Conservation (phyloP, 2,113 vertebrate species). For the Arizona elegans region DNA sequence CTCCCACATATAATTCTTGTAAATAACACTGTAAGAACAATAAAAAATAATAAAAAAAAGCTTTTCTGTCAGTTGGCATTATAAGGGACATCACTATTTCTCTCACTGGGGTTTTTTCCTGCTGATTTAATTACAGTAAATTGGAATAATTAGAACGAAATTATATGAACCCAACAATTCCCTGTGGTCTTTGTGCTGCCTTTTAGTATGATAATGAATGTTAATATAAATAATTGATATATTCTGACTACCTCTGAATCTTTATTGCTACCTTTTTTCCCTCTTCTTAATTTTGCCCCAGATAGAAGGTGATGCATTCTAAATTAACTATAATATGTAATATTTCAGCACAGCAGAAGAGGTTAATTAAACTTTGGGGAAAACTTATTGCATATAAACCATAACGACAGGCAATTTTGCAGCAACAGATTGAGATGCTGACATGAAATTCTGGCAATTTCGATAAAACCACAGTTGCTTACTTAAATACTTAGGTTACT, state of each 20-base stretch:
- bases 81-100: constrained; percentile 57
- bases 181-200: constrained; percentile 52
- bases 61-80: constrained; percentile 37
- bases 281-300: constrained; percentile 49
- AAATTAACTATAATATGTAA: constrained; percentile 28
- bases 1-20: constrained; percentile 17
- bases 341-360: constrained; percentile 47
- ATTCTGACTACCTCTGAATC: constrained; percentile 46
- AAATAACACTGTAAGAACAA: constrained; percentile 48
- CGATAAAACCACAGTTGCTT: constrained; percentile 5
- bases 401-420: constrained; percentile 42
- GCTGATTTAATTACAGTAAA: constrained; percentile 68
- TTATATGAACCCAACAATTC: constrained; percentile 58
- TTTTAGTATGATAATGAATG: constrained; percentile 63
- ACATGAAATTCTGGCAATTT: constrained; percentile 28
- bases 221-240: constrained; percentile 65
- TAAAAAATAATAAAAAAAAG: background rate
- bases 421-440: constrained; percentile 31
- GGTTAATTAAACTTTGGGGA: constrained; percentile 61
- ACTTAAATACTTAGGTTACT: constrained; percentile 4
- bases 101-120: constrained; percentile 46
- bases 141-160: constrained; percentile 67
- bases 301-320: constrained; percentile 46
- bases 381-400: constrained; percentile 52
- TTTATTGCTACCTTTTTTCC: constrained; percentile 49